Evolutionary conservation across 2,113 vertebrate genomes (phyloP).

Genomic region (Argyrosomus japonicus): DNA sequence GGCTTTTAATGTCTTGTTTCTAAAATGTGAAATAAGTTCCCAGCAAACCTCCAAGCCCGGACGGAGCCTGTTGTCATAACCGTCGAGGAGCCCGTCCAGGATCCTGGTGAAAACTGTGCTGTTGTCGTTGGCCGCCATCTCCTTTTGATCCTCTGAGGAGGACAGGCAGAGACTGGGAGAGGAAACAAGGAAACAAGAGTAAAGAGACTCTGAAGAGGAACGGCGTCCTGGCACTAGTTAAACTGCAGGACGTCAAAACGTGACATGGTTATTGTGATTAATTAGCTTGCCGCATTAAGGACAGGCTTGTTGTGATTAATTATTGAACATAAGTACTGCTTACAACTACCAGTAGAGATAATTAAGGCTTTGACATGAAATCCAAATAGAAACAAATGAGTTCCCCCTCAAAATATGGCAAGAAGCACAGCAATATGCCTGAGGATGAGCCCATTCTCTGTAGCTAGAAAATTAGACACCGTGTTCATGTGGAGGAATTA

Average conservation of each 20-base stretch:
- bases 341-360: conserved; percentile 46
- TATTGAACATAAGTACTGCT: conserved; percentile 50
- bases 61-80: conserved; percentile 93
- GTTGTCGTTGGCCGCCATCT: conserved; percentile 85
- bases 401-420: conserved; percentile 16
- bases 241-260: conserved; percentile 33
- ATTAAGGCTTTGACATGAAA: conserved; percentile 50
- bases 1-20: neutral
- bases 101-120: conserved; percentile 95
- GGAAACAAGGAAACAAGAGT: neutral
- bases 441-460: neutral
- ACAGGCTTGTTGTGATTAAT: conserved; percentile 58
- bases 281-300: conserved; percentile 40
- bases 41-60: conserved; percentile 84
- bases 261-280: conserved; percentile 52
- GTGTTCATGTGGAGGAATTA: neutral
- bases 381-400: conserved; percentile 62
- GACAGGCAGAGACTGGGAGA: conserved; percentile 51
- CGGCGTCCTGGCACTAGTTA: neutral
- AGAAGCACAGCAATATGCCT: neutral
- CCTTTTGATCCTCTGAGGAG: conserved; percentile 65
- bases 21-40: neutral
- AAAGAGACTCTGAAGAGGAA: neutral
- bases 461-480: neutral
- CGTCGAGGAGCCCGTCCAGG: conserved; percentile 92